Conservation (phyloP, 2,888 invertebrate species). For the Phaonia tiefii region DNA sequence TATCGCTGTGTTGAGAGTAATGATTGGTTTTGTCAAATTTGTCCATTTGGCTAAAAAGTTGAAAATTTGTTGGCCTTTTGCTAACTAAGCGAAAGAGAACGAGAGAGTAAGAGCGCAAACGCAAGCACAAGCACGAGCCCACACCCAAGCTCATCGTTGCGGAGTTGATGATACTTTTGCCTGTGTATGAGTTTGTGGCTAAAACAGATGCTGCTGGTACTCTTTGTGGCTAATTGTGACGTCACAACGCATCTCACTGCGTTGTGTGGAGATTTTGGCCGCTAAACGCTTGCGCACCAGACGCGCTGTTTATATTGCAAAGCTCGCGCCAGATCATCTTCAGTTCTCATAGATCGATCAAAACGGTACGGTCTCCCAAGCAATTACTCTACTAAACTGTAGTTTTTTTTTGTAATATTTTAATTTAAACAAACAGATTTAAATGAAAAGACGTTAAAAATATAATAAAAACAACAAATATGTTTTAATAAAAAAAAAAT, state of each 20-base stretch:
- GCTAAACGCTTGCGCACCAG: slow-evolving; percentile 65
- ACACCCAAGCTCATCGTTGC: neutral
- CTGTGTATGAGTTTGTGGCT: slow-evolving; percentile 14
- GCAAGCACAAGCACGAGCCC: slow-evolving; percentile 4
- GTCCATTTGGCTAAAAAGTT: neutral
- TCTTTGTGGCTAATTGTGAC: slow-evolving; percentile 44
- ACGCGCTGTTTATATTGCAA: slow-evolving; percentile 79
- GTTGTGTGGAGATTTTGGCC: slow-evolving; percentile 5
- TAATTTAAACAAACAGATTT: slow-evolving; percentile 29
- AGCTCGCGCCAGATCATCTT: slow-evolving; percentile 79
- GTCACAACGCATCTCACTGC: slow-evolving; percentile 50
- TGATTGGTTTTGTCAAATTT: neutral
- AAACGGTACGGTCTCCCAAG: slow-evolving; percentile 78
- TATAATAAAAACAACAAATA: slow-evolving; percentile 21
- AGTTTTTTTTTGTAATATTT: slow-evolving; percentile 50
- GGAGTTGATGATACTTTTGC: neutral
- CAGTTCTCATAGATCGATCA: slow-evolving; percentile 81
- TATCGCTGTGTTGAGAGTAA: no score
- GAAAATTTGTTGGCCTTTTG: slow-evolving; percentile 8
- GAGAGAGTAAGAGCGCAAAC: neutral
- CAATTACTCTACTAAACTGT: slow-evolving; percentile 64
- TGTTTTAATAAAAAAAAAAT: slow-evolving; percentile 17
- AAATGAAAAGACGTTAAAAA: slow-evolving; percentile 13
- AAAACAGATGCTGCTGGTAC: slow-evolving; percentile 35
- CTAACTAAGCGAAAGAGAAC: neutral